These are phyloP conservation scores for Rhynchopsitta pachyrhyncha DNA, from an alignment of 2,113 vertebrate species.

Conservation along the genomic window DNA sequence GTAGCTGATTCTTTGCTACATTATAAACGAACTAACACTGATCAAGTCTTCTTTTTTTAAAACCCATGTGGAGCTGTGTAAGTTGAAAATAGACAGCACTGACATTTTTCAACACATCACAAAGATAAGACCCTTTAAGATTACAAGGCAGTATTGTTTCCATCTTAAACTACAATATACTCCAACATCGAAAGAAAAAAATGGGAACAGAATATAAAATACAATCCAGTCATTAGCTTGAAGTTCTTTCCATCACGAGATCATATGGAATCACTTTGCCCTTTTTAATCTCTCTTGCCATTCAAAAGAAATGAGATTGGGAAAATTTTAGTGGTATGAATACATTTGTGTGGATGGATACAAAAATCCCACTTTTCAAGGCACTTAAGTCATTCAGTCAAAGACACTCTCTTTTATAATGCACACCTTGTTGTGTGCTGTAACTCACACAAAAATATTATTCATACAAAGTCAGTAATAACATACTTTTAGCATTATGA, in stretches of 20 bases:
- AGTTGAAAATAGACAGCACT: background rate
- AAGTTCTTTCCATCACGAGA: background rate
- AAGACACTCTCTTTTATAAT: conserved; percentile 24
- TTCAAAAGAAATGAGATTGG: conserved; percentile 10
- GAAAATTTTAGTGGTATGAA: conserved; percentile 39
- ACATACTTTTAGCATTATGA: conserved; percentile 63
- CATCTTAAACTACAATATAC: background rate
- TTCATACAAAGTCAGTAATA: conserved; percentile 62
- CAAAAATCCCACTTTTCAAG: conserved; percentile 60
- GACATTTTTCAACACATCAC: background rate
- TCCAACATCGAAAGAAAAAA: background rate
- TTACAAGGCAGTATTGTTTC: background rate
- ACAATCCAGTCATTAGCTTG: background rate
- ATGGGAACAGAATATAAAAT: background rate
- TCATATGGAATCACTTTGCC: background rate
- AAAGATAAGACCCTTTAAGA: background rate
- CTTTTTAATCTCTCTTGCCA: background rate
- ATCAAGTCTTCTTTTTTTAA: background rate
- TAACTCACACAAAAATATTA: conserved; percentile 63
- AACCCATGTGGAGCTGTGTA: background rate
- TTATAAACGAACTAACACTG: background rate
- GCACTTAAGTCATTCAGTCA: background rate
- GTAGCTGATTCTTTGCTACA: background rate
- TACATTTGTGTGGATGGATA: conserved; percentile 14
- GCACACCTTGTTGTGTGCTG: conserved; percentile 65